These are phyloP conservation scores for Aepyceros melampus DNA, from an alignment of 2,113 vertebrate species.

Conservation along the genomic window DNA sequence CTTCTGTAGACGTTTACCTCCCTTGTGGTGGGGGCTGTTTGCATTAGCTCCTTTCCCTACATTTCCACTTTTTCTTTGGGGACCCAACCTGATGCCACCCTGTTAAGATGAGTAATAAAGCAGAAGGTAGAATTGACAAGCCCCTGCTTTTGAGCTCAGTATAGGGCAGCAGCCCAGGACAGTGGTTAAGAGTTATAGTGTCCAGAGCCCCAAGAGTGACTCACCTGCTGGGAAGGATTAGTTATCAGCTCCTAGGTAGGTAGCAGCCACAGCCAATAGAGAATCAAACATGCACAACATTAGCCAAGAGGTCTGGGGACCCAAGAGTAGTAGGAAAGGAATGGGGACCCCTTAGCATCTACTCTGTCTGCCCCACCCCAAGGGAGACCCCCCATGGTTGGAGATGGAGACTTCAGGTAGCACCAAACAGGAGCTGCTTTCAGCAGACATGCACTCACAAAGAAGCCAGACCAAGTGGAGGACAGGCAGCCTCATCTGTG, in stretches of 20 bases:
- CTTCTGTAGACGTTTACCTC: background rate
- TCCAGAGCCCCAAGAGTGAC: slow-evolving; percentile 60
- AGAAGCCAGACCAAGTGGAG: background rate
- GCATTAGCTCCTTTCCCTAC: background rate
- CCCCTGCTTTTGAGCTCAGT: background rate
- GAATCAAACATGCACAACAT: slow-evolving; percentile 89
- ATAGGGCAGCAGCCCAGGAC: background rate
- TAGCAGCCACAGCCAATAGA: slow-evolving; percentile 84
- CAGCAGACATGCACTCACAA: background rate
- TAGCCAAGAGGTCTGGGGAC: slow-evolving; percentile 76
- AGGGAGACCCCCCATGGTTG: background rate
- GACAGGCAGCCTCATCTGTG: background rate
- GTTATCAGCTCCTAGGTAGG: slow-evolving; percentile 95
- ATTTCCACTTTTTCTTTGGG: background rate
- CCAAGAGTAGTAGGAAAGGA: slow-evolving; percentile 72
- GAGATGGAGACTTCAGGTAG: background rate
- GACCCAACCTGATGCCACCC: background rate
- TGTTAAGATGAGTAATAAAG: background rate
- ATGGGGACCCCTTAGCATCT: background rate
- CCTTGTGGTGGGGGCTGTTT: background rate
- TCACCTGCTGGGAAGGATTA: slow-evolving; percentile 95
- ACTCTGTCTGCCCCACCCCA: background rate
- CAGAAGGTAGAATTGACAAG: background rate
- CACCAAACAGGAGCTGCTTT: background rate
- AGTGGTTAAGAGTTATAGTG: background rate